Conservation (phyloP, 2,113 vertebrate genomes). For the Mustela nigripes region DNA sequence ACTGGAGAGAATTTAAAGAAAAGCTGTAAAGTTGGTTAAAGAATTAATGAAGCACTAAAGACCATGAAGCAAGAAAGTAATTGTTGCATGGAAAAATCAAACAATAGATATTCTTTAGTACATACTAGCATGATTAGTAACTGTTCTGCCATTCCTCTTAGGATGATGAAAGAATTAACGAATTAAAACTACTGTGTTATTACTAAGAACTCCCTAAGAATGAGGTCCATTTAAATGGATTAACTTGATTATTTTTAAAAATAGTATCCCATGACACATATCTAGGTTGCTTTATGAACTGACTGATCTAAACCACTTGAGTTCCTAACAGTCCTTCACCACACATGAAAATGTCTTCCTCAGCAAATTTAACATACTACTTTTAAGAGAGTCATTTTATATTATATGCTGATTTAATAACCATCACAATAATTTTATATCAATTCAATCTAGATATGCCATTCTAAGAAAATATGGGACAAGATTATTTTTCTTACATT, state of each 20-base stretch:
- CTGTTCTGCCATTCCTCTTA: neutral
- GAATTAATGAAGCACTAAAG: constrained; percentile 36
- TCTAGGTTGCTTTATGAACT: neutral
- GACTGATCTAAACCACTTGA: neutral
- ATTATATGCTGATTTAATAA: neutral
- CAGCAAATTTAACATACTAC: neutral
- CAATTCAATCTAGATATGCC: neutral
- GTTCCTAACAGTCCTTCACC: neutral
- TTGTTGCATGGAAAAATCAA: neutral
- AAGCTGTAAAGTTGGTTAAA: constrained; percentile 6
- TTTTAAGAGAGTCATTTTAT: neutral
- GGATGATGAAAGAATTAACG: neutral
- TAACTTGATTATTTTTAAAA: constrained; percentile 23
- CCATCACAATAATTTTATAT: neutral
- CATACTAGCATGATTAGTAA: neutral
- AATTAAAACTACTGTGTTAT: constrained; percentile 24
- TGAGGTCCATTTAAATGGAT: neutral
- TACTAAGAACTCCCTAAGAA: constrained; percentile 1
- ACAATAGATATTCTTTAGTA: neutral
- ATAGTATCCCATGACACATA: neutral
- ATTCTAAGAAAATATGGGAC: constrained; percentile 3
- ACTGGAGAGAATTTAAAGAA: constrained; percentile 27
- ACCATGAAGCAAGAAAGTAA: constrained; percentile 44
- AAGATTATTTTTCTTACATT: neutral
- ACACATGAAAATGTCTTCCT: constrained; percentile 39